A percentile compares a stretch with the other conserved stretches of the same genome.
Conservation (phyloP, 2,113 vertebrate species). For the Crocuta crocuta region DNA sequence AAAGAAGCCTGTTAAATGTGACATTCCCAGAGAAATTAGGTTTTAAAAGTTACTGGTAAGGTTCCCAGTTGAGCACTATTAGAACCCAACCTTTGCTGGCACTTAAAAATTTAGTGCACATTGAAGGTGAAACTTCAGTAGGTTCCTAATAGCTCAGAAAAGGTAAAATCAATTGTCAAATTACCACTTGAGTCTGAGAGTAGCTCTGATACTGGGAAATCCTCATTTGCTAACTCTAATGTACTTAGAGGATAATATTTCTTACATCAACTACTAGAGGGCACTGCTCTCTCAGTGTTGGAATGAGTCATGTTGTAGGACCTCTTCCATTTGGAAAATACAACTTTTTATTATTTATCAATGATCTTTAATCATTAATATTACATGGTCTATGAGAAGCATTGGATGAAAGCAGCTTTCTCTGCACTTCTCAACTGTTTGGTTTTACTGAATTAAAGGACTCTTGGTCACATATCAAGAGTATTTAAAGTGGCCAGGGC, state of each 20-base stretch:
- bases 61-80: neutral
- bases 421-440: constrained; percentile 55
- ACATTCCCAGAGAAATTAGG: neutral
- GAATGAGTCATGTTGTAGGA: neutral
- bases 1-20: neutral
- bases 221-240: neutral
- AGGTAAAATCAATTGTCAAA: neutral
- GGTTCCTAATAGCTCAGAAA: neutral
- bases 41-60: neutral
- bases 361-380: neutral
- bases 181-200: neutral
- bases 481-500: constrained; percentile 61
- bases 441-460: constrained; percentile 70
- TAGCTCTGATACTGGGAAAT: neutral
- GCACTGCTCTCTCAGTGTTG: neutral
- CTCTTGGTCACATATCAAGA: constrained; percentile 43
- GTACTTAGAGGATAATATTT: neutral
- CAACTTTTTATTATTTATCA: neutral
- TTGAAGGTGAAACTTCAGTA: neutral
- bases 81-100: neutral
- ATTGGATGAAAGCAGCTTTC: neutral
- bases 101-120: neutral
- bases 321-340: neutral
- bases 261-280: neutral
- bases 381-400: neutral